These are phyloP conservation scores for Dasyornis broadbenti DNA, from an alignment of 2,113 vertebrate genomes.

Conservation along the genomic window DNA sequence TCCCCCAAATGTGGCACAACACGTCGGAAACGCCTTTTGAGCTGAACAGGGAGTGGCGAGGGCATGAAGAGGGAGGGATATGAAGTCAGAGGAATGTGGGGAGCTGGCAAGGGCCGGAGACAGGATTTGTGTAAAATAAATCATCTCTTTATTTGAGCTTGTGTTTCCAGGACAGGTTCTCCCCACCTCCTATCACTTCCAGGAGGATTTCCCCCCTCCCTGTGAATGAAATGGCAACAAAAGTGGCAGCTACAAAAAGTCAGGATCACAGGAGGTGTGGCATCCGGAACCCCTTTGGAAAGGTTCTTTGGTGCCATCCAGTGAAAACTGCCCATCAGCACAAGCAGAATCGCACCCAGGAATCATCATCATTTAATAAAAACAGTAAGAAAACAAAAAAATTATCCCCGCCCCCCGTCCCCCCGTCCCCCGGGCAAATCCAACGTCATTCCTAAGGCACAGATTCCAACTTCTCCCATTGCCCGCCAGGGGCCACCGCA, in stretches of 20 bases:
- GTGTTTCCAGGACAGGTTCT: neutral
- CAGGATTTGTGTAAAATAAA: slow-evolving; percentile 4
- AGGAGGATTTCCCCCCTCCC: neutral
- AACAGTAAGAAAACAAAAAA: accelerated
- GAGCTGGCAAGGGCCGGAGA: accelerated
- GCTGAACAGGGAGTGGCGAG: too few relatives aligned
- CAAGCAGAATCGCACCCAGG: neutral
- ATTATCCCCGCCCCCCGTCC: too few relatives aligned
- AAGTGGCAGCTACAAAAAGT: neutral
- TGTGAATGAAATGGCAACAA: accelerated
- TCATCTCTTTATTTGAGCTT: slow-evolving; percentile 42
- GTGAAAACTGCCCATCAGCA: neutral
- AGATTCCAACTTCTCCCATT: neutral
- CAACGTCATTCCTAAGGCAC: neutral
- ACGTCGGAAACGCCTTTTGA: neutral
- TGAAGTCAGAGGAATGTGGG: accelerated
- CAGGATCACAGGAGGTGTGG: accelerated
- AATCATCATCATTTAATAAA: neutral
- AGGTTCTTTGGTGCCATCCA: accelerated
- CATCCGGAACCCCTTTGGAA: accelerated
- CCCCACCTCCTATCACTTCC: accelerated
- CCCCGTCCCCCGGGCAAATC: too few relatives aligned
- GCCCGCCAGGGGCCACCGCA: neutral
- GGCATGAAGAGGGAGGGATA: accelerated
- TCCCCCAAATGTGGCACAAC: accelerated